These are phyloP conservation scores for Drosophila tanythrix DNA, from an alignment of 2,888 invertebrate genomes.

Conservation along the genomic window DNA sequence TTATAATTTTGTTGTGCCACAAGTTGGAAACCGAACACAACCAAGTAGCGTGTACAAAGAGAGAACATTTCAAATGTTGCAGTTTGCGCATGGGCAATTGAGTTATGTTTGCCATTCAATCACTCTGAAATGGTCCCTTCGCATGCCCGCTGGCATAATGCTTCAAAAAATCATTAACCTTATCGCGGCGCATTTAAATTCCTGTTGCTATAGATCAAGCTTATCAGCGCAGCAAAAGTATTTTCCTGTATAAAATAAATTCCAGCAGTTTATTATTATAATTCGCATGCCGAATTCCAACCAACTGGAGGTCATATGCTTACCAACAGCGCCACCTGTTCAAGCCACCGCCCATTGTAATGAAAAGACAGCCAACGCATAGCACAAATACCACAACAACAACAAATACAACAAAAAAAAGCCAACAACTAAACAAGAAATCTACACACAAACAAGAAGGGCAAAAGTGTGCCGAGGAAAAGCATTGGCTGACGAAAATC, in stretches of 20 bases:
- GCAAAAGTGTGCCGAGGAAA: conserved; percentile 36
- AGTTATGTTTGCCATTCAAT: conserved; percentile 57
- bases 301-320: conserved; percentile 40
- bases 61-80: conserved; percentile 32
- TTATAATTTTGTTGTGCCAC: conserved; percentile 11
- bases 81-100: conserved; percentile 57
- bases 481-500: conserved; percentile 55
- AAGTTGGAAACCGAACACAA: conserved; percentile 1
- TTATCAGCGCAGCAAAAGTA: conserved; percentile 74
- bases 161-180: conserved; percentile 57
- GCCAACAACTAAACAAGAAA: conserved; percentile 9
- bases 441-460: conserved; percentile 8
- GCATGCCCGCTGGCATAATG: conserved; percentile 54
- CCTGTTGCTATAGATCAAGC: conserved; percentile 71
- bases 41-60: not conserved
- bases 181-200: conserved; percentile 67
- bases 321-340: conserved; percentile 14
- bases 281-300: conserved; percentile 65
- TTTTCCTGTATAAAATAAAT: conserved; percentile 78
- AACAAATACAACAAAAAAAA: conserved; percentile 11
- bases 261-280: conserved; percentile 75
- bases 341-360: conserved; percentile 2
- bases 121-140: conserved; percentile 38
- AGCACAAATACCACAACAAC: conserved; percentile 23
- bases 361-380: conserved; percentile 43